phyloP scores from a whole-genome alignment of 2,888 invertebrate genomes.

The Agriopis aurantiaria region DNA sequence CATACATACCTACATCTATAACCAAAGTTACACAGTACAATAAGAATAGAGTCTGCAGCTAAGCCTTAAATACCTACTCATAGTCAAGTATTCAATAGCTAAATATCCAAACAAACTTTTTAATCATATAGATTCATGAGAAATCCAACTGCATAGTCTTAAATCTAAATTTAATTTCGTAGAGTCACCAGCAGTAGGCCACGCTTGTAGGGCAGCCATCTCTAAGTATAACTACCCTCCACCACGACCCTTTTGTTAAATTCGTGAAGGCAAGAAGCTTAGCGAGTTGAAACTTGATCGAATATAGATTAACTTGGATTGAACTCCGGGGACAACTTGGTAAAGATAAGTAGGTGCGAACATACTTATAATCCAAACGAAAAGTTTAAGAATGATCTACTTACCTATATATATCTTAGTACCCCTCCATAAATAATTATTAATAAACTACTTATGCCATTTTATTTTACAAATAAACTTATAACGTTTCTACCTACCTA shows the following conservation, averaged over 20 bases:
- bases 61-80: no score
- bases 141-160: slow-evolving; percentile 12
- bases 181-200: slow-evolving; percentile 13
- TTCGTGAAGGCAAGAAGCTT: slow-evolving; percentile 22
- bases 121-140: not conserved
- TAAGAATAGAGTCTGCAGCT: no score
- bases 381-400: not conserved
- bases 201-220: not conserved
- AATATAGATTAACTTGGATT: slow-evolving; percentile 31
- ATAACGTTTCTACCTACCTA: no score
- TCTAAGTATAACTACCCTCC: not conserved
- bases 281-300: slow-evolving; percentile 29
- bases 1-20: no score
- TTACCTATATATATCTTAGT: no score
- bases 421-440: no score
- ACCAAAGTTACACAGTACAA: no score
- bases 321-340: slow-evolving; percentile 15
- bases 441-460: no score
- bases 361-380: not conserved
- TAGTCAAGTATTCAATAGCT: no score
- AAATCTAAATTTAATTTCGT: not conserved
- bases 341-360: not conserved
- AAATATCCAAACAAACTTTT: no score
- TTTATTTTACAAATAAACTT: no score
- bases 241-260: slow-evolving; percentile 17